phyloP scores from a whole-genome alignment of 2,797 vertebrate genomes.

The Meda fulgida region DNA sequence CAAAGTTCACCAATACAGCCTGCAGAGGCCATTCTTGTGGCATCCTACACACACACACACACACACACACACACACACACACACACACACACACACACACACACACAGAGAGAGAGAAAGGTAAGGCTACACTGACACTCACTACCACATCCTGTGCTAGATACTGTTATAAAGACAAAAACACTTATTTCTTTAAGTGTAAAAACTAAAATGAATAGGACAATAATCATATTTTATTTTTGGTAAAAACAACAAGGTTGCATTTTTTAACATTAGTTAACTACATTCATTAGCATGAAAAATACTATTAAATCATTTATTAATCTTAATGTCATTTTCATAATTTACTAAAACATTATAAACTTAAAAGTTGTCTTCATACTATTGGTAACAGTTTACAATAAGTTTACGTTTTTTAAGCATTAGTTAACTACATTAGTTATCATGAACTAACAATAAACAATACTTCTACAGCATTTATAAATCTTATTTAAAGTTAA shows the following conservation, averaged over 20 bases:
- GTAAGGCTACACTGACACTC: constrained; percentile 7
- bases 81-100: constrained; percentile 37
- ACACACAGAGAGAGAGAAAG: too few species aligned
- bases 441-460: too few species aligned
- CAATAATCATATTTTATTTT: too few species aligned
- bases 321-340: neutral
- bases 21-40: constrained; percentile 93
- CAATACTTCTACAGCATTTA: too few species aligned
- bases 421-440: too few species aligned
- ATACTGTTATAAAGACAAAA: constrained; percentile 15
- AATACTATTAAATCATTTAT: neutral
- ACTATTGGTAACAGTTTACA: too few species aligned
- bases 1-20: constrained; percentile 95
- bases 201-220: neutral
- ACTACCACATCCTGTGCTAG: constrained; percentile 50
- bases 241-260: too few species aligned
- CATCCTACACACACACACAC: constrained; percentile 79
- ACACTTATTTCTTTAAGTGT: neutral
- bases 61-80: constrained; percentile 40
- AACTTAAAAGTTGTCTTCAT: too few species aligned
- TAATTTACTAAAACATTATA: neutral
- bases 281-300: neutral
- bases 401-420: too few species aligned
- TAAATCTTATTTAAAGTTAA: too few species aligned
- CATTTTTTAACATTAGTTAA: too few species aligned